Evolutionary conservation across 2,888 invertebrate species (phyloP).

Genomic region (Syrphus vitripennis): DNA sequence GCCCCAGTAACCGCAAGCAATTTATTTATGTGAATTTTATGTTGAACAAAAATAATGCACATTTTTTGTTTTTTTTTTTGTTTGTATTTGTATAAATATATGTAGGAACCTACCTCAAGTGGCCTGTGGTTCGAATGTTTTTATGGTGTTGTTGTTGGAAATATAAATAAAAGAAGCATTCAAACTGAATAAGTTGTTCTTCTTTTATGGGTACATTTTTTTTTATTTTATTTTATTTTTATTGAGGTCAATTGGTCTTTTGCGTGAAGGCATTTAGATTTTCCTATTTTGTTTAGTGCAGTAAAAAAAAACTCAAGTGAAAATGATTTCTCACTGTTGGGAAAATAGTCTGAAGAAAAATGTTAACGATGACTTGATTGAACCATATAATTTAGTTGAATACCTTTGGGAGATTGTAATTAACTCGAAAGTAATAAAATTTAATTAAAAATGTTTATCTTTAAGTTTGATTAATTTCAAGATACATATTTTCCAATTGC

Average conservation of each 20-base stretch:
- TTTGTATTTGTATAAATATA: background rate
- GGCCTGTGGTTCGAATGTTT: background rate
- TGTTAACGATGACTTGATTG: background rate
- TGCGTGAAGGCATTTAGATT: background rate
- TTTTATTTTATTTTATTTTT: background rate
- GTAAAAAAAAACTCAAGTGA: background rate
- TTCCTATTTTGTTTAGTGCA: background rate
- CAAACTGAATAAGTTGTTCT: slow-evolving; percentile 9
- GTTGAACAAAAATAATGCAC: slow-evolving; percentile 20
- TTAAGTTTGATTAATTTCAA: too few relatives aligned
- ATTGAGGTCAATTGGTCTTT: slow-evolving; percentile 1
- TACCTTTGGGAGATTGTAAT: too few relatives aligned
- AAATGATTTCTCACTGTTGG: background rate
- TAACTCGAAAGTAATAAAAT: too few relatives aligned
- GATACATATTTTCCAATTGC: too few relatives aligned
- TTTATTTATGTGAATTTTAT: slow-evolving; percentile 31
- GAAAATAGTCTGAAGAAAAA: background rate
- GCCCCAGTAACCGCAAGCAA: slow-evolving; percentile 33
- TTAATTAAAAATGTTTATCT: too few relatives aligned
- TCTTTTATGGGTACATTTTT: slow-evolving; percentile 4
- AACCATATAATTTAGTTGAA: too few relatives aligned
- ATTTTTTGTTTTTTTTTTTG: slow-evolving; percentile 5
- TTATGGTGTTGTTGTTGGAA: background rate
- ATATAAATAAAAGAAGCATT: slow-evolving; percentile 1
- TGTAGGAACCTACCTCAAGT: slow-evolving; percentile 8